These are phyloP conservation scores for Malthinus flaveolus DNA, from an alignment of 2,888 invertebrate genomes.

Conservation along the genomic window DNA sequence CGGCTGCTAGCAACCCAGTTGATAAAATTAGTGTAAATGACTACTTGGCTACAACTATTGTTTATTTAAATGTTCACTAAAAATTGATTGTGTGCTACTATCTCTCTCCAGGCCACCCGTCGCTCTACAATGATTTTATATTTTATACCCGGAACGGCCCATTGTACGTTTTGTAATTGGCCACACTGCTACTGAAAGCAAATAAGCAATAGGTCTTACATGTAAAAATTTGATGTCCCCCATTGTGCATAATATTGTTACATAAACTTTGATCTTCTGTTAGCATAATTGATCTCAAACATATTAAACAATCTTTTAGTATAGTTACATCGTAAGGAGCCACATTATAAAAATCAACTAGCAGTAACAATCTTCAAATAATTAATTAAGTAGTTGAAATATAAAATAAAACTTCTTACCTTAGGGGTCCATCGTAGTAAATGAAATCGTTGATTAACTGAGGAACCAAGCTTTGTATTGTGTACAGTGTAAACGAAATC, in stretches of 20 bases:
- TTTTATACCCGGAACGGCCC: too few species aligned
- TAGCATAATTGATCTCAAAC: background rate
- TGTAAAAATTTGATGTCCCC: background rate
- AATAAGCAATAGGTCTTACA: background rate
- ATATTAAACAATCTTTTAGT: constrained; percentile 20
- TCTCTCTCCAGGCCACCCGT: too few species aligned
- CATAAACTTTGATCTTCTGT: background rate
- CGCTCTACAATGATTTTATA: background rate
- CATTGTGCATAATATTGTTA: background rate
- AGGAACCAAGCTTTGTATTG: constrained; percentile 39
- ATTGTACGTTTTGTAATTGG: too few species aligned
- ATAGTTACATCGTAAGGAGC: constrained; percentile 33
- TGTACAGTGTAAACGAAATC: constrained; percentile 38
- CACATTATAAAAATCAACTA: constrained; percentile 38
- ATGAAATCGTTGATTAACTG: constrained; percentile 44
- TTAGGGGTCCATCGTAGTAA: constrained; percentile 37
- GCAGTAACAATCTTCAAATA: constrained; percentile 38
- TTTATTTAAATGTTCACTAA: too few species aligned
- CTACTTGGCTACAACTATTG: too few species aligned
- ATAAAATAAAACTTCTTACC: constrained; percentile 33
- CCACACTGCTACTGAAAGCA: too few species aligned
- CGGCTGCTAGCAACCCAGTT: too few species aligned
- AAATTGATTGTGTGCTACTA: too few species aligned
- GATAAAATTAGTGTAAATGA: too few species aligned
- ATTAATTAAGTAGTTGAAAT: background rate